A percentile compares a stretch with the other conserved stretches of the same genome.
Conservation (phyloP, 2,113 vertebrate species). For the Ciconia maguari region DNA sequence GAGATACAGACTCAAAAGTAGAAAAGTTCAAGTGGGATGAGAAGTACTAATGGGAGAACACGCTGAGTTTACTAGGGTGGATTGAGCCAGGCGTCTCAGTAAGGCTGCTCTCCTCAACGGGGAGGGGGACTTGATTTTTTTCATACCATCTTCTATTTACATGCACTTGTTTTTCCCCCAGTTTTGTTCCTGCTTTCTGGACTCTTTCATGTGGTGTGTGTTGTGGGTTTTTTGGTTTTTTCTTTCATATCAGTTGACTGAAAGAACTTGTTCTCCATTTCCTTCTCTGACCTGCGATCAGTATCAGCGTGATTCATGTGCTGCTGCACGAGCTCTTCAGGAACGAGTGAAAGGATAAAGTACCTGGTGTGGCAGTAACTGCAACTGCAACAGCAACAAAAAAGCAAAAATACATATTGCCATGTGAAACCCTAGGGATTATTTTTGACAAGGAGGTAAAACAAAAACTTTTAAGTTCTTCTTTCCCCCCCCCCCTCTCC, state of each 20-base stretch:
- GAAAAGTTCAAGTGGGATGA: neutral
- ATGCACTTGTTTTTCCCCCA: neutral
- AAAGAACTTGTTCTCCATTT: neutral
- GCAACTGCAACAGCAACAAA: neutral
- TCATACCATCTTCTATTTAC: neutral
- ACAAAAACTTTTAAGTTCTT: neutral
- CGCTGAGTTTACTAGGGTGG: neutral
- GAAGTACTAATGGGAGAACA: neutral
- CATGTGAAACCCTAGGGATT: neutral
- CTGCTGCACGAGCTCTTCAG: neutral
- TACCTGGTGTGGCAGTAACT: neutral
- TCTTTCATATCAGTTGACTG: neutral
- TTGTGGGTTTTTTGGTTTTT: neutral
- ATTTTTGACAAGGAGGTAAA: neutral
- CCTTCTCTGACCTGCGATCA: neutral
- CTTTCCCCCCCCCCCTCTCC: too few species aligned
- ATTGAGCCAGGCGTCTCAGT: neutral
- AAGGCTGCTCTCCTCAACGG: neutral
- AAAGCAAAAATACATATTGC: neutral
- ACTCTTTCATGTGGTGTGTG: neutral
- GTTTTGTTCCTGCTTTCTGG: neutral
- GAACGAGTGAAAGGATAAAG: neutral
- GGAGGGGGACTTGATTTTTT: neutral
- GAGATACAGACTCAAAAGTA: neutral
- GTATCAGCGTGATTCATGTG: neutral